Conservation (phyloP, 2,113 vertebrate genomes). For the Labeo catla region DNA sequence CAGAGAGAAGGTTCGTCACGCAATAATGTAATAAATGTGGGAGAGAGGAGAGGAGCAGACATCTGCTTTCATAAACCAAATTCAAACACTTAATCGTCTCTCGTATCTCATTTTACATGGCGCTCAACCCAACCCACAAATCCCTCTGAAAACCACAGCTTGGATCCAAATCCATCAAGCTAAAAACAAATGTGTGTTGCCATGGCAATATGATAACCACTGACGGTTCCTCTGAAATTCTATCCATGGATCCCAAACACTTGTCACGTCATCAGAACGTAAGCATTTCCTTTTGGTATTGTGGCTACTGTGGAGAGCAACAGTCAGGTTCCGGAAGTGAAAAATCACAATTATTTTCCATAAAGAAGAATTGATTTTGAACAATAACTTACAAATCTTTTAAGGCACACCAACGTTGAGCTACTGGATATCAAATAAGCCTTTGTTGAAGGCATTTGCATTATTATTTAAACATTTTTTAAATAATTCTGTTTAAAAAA, state of each 20-base stretch:
- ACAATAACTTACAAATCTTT: background rate
- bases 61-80: constrained; percentile 54
- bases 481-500: background rate
- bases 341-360: background rate
- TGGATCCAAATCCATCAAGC: constrained; percentile 56
- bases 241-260: constrained; percentile 62
- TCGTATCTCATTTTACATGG: constrained; percentile 62
- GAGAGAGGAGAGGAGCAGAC: constrained; percentile 48
- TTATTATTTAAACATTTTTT: background rate
- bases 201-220: constrained; percentile 59
- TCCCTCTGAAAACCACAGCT: constrained; percentile 61
- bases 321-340: background rate
- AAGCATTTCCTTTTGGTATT: constrained; percentile 61
- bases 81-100: constrained; percentile 65
- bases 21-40: constrained; percentile 23
- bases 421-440: background rate
- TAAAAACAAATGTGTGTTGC: constrained; percentile 67
- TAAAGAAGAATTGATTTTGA: background rate
- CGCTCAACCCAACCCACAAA: constrained; percentile 65
- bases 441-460: background rate
- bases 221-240: constrained; percentile 57
- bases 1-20: background rate
- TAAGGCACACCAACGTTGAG: background rate
- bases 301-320: constrained; percentile 25
- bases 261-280: constrained; percentile 60